phyloP scores from a whole-genome alignment of 2,888 invertebrate genomes.

The Electrophaes corylata region DNA sequence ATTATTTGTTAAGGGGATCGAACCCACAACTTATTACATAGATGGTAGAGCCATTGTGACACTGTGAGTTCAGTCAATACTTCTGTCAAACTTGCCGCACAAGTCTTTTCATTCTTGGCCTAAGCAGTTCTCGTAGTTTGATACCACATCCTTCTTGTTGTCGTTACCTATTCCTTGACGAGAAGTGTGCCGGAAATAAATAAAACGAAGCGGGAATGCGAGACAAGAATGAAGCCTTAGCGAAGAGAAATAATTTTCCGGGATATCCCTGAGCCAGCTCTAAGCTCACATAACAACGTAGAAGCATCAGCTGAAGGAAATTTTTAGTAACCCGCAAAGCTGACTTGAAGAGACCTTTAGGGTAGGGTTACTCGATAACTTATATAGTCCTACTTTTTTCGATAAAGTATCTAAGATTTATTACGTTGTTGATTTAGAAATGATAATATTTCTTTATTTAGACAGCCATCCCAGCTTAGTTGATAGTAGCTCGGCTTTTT shows the following conservation, averaged over 20 bases:
- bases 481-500: no score
- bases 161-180: slow-evolving; percentile 20
- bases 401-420: background rate
- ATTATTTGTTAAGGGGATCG: no score
- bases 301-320: slow-evolving; percentile 39
- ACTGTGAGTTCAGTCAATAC: no score
- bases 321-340: slow-evolving; percentile 40
- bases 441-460: no score
- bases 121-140: no score
- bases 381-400: background rate
- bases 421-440: no score
- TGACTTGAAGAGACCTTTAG: slow-evolving; percentile 38
- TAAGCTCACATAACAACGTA: slow-evolving; percentile 42
- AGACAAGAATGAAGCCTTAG: slow-evolving; percentile 52
- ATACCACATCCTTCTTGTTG: slow-evolving; percentile 3
- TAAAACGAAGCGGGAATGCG: slow-evolving; percentile 52
- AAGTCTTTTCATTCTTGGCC: no score
- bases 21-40: no score
- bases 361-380: slow-evolving; percentile 8
- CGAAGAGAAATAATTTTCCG: slow-evolving; percentile 49
- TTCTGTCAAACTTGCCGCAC: no score
- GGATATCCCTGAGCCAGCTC: slow-evolving; percentile 43
- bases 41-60: no score
- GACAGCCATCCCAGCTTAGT: no score
- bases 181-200: slow-evolving; percentile 60